These are phyloP conservation scores for Microcebus griseorufus DNA, from an alignment of 2,113 vertebrate genomes.

Conservation along the genomic window DNA sequence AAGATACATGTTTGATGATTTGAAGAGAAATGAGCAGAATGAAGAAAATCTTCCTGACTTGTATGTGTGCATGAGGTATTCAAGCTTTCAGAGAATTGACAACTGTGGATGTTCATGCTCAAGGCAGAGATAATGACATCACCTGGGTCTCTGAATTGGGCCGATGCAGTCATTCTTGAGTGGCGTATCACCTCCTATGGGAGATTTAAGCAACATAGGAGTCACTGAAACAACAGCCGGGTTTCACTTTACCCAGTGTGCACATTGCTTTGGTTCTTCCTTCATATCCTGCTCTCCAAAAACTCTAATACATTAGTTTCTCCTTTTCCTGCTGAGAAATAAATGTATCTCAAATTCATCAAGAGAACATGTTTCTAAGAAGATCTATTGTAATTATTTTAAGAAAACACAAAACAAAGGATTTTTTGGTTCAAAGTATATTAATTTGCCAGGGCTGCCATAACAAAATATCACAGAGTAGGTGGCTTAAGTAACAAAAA, in stretches of 20 bases:
- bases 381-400: neutral
- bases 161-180: neutral
- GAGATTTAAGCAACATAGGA: neutral
- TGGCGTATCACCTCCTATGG: fast-evolving
- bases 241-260: fast-evolving
- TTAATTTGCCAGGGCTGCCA: neutral
- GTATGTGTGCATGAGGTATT: neutral
- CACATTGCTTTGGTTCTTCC: neutral
- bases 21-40: neutral
- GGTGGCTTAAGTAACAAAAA: neutral
- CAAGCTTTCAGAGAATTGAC: neutral
- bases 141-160: neutral
- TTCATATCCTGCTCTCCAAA: neutral
- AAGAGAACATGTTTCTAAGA: neutral
- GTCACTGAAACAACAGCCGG: neutral
- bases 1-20: neutral
- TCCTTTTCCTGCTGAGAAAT: neutral
- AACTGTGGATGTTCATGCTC: neutral
- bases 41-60: neutral
- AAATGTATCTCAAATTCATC: neutral
- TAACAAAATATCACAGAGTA: neutral
- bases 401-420: neutral
- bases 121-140: neutral
- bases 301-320: neutral
- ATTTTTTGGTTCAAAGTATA: neutral